Evolutionary conservation across 2,888 invertebrate species (phyloP).

Genomic region (Neoascia interrupta): DNA sequence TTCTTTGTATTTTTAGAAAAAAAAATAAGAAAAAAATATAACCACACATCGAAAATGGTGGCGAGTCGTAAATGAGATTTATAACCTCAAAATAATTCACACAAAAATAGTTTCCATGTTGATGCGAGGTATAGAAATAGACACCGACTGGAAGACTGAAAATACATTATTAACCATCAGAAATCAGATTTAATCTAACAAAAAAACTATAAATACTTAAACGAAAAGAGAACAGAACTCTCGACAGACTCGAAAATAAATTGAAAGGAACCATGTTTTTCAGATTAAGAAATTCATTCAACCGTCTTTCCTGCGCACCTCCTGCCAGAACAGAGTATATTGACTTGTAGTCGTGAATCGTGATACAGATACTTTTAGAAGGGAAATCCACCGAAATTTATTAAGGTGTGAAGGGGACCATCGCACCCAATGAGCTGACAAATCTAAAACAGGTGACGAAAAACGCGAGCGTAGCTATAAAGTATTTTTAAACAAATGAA

Average conservation of each 20-base stretch:
- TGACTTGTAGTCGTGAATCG: background rate
- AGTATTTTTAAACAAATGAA: slow-evolving; percentile 46
- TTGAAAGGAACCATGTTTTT: slow-evolving; percentile 47
- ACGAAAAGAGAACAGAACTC: slow-evolving; percentile 5
- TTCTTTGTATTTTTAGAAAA: slow-evolving; percentile 35
- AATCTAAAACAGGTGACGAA: slow-evolving; percentile 68
- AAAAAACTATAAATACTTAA: slow-evolving; percentile 38
- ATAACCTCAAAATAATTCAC: slow-evolving; percentile 60
- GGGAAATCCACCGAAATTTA: slow-evolving; percentile 58
- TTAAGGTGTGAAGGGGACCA: slow-evolving; percentile 51
- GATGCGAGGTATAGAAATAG: slow-evolving; percentile 38
- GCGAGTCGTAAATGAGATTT: slow-evolving; percentile 66
- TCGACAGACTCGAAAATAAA: slow-evolving; percentile 41
- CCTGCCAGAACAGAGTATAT: background rate
- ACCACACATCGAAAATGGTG: slow-evolving; percentile 59
- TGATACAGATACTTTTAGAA: slow-evolving; percentile 21
- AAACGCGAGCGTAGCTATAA: slow-evolving; percentile 5
- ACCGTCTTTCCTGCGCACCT: slow-evolving; percentile 3
- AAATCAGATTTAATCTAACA: slow-evolving; percentile 61
- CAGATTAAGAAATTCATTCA: slow-evolving; percentile 56
- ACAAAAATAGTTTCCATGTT: slow-evolving; percentile 60
- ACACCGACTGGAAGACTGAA: slow-evolving; percentile 33
- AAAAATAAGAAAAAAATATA: slow-evolving; percentile 14
- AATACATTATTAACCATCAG: slow-evolving; percentile 51
- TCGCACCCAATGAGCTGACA: slow-evolving; percentile 57